Percentiles rank a stretch among this genome's conserved stretches.
Conservation (phyloP, 1,140 invertebrate genomes). For the Andricus grossulariae region DNA sequence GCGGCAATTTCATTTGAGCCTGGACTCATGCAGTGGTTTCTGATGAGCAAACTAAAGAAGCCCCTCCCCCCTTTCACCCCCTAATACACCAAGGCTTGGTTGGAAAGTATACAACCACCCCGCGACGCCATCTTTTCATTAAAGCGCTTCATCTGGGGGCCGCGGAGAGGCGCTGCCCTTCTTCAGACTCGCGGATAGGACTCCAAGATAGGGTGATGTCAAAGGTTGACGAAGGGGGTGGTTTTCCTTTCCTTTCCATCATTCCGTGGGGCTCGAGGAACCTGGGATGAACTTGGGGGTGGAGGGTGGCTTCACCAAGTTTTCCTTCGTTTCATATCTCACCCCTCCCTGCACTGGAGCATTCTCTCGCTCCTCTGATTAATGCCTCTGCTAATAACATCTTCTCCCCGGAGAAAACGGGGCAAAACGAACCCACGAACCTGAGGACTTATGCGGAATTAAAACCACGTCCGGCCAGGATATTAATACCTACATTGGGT, state of each 20-base stretch:
- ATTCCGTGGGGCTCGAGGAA: conserved; percentile 1
- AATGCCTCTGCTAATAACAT: conserved; percentile 75
- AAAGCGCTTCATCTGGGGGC: conserved; percentile 71
- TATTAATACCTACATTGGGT: conserved; percentile 9
- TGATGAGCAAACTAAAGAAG: conserved; percentile 68
- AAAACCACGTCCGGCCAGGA: conserved; percentile 69
- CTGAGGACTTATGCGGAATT: conserved; percentile 72
- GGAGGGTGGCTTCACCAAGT: conserved; percentile 53
- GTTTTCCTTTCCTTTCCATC: conserved; percentile 17
- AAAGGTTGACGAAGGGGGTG: conserved; percentile 37
- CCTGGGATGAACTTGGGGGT: conserved; percentile 32
- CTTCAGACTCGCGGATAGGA: conserved; percentile 25
- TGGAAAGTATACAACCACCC: conserved; percentile 3
- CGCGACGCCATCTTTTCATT: conserved; percentile 72
- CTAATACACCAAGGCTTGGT: conserved; percentile 33
- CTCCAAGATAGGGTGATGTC: conserved; percentile 26
- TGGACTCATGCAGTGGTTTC: conserved; percentile 72
- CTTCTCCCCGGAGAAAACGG: conserved; percentile 64
- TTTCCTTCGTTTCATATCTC: conserved; percentile 73
- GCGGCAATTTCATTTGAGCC: conserved; percentile 74
- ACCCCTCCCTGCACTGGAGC: conserved; percentile 41
- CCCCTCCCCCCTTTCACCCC: conserved; percentile 7
- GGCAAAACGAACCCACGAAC: conserved; percentile 41
- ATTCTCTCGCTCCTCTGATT: conserved; percentile 63
- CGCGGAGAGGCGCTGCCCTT: conserved; percentile 61